Evolutionary conservation across 2,888 invertebrate genomes (phyloP).

Genomic region (Desoria tigrina): DNA sequence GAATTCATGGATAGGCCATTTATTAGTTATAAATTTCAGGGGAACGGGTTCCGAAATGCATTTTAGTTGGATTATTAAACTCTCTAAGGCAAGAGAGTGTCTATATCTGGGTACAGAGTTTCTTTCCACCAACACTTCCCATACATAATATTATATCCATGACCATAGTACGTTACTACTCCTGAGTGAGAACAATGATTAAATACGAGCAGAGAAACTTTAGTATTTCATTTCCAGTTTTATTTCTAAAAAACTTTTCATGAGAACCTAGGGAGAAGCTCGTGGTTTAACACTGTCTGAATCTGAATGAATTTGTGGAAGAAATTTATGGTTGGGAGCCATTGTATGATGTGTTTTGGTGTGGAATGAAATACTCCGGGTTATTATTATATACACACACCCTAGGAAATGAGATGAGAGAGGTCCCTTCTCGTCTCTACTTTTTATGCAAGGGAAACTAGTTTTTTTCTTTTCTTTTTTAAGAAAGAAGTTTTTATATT

Average conservation of each 20-base stretch:
- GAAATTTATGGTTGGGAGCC: slow-evolving; percentile 16
- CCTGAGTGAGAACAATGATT: slow-evolving; percentile 15
- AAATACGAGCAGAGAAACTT: slow-evolving; percentile 23
- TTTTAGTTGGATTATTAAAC: slow-evolving; percentile 26
- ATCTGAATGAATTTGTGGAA: slow-evolving; percentile 29
- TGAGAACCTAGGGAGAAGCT: slow-evolving; percentile 15
- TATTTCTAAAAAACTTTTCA: slow-evolving; percentile 18
- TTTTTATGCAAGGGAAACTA: slow-evolving; percentile 28
- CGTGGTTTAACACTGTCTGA: slow-evolving; percentile 23
- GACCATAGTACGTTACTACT: not conserved
- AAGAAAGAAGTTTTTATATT: slow-evolving; percentile 30
- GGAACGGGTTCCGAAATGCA: slow-evolving; percentile 11
- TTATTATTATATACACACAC: slow-evolving; percentile 22
- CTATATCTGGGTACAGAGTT: no score
- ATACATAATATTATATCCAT: no score
- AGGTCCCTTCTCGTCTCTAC: slow-evolving; percentile 1
- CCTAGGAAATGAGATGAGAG: not conserved
- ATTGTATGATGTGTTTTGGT: slow-evolving; percentile 25
- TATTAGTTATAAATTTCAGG: slow-evolving; percentile 22
- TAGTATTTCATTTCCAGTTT: slow-evolving; percentile 27
- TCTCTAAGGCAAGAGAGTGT: slow-evolving; percentile 3
- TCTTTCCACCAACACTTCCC: no score
- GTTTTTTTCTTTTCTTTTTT: no score
- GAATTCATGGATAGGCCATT: slow-evolving; percentile 16
- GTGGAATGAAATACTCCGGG: slow-evolving; percentile 14